Evolutionary conservation across 2,113 vertebrate species (phyloP), one percentile per base, ranked within the genome.

Genomic region (Chaetura pelagica): DNA sequence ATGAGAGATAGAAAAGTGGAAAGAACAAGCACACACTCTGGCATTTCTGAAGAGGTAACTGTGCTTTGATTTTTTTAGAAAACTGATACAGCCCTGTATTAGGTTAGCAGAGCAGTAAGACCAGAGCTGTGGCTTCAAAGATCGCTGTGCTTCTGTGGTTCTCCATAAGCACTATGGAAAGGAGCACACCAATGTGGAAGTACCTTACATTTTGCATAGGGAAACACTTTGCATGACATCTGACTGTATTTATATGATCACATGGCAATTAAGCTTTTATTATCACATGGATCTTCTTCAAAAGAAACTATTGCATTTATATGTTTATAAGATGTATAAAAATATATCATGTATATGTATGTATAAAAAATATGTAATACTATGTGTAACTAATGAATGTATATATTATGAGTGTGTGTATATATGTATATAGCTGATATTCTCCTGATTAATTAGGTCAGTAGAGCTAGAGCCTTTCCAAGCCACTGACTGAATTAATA

Each of bases 401-500:
- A 23, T 49, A 14, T 58, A 16, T 38, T 26, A 7, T 12, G 12
- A 26, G 32, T 35, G 22, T 38, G 10, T 67, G 30, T 74, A 4
- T 54, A 16, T 42, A 3, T 71, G 13, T 71, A 16, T 57, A 16
- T 23, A 62, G 55, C 51, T 93, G 21, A 66, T 86, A 67, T 46
- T 77, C 5, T 64, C 35, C 55, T 84, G 46, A 71, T 92, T 73
- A 93, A 92, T 92, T 82, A 64, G 21, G 13, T 63, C 57, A 72
- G 35, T 40, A 72, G 59, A 64, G 44, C 67, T 66, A 58, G 48
- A 77, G 29, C 10, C 64, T 86, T 89, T 91, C 44, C 23, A 38
- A 87, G 52, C 17, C 35, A 87, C 48, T 84, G 89, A 64, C 73
- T 12, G 23, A 87, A 63, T 91, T 84, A 82, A 90, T 89, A 94